Evolutionary conservation across 2,113 vertebrate species (phyloP), one percentile per base, ranked within the genome.

Genomic region (Pachypanchax playfairii): DNA sequence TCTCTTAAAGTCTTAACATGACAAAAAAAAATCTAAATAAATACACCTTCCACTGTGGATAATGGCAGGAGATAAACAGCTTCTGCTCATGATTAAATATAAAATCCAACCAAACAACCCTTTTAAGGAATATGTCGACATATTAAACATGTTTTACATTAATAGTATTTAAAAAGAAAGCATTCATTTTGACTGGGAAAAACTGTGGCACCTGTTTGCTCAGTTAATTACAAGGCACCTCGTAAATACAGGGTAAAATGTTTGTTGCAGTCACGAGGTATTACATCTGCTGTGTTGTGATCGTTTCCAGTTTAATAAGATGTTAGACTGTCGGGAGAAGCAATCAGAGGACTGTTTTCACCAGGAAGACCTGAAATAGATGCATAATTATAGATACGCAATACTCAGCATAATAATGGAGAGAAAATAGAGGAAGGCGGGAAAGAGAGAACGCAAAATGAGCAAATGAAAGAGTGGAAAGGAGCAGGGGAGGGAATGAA

Each of bases 301-400:
- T 60, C 4, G 35, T 66, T 31, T 62, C 35, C 15, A 20, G 49
- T 70, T 33, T 71, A 68, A 77, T 73, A 78, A 61, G 65, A 80
- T 63, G 67, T 28, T 26, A 43, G 54, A 15, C 52, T 26, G 60
- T 5, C 31, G 58, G 59, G 6, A 60, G 55, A 61, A 20, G 70
- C 69, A 82, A 82, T 84, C 72, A 73, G 51, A 49, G 55, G 26
- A 36, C 46, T 68, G 77, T 79, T 73, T 84, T 74, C 18, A 22
- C 25, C 54, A 71, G 44, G 56, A 64, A 63, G 54, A 50, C 61
- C 69, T 72, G 65, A 85, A 83, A 83, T 74, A 83, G 79, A 81
- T 15, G 25, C 48, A 46, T 71, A 78, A 87, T 82, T 82, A 85
- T 48, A 60, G 77, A 69, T 17, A 43, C 68, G 58, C 65, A 62